These are phyloP conservation scores for Cephus runcator DNA, from an alignment of 2,888 invertebrate species.

Conservation along the genomic window DNA sequence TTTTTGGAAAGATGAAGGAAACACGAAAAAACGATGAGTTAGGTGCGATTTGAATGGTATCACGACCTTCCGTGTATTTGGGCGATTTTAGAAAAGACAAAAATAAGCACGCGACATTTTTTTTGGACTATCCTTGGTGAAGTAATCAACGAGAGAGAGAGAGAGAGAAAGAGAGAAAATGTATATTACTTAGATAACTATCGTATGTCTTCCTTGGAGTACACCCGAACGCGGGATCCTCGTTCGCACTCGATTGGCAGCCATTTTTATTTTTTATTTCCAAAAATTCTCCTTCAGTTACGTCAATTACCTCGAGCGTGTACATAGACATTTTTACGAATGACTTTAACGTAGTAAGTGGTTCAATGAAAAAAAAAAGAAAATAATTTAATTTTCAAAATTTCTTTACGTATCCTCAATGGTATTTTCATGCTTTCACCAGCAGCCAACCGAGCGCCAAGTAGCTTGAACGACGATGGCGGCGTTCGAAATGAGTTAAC, in stretches of 20 bases:
- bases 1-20: neutral
- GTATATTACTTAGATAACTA: constrained; percentile 27
- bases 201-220: constrained; percentile 53
- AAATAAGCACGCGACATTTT: neutral
- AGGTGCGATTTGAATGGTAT: neutral
- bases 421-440: neutral
- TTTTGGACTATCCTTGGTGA: neutral
- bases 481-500: neutral
- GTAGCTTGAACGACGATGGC: neutral
- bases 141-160: neutral
- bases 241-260: neutral
- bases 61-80: neutral
- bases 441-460: neutral
- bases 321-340: neutral
- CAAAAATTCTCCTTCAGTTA: neutral
- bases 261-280: neutral
- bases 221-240: constrained; percentile 4
- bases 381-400: neutral
- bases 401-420: neutral
- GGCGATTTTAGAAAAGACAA: neutral
- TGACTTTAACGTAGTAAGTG: neutral
- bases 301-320: neutral
- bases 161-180: neutral
- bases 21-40: neutral
- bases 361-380: neutral